A percentile compares a stretch with the other conserved stretches of the same genome.
phyloP scores from a whole-genome alignment of 1,140 invertebrate species.

The Cotesia chilonis region DNA sequence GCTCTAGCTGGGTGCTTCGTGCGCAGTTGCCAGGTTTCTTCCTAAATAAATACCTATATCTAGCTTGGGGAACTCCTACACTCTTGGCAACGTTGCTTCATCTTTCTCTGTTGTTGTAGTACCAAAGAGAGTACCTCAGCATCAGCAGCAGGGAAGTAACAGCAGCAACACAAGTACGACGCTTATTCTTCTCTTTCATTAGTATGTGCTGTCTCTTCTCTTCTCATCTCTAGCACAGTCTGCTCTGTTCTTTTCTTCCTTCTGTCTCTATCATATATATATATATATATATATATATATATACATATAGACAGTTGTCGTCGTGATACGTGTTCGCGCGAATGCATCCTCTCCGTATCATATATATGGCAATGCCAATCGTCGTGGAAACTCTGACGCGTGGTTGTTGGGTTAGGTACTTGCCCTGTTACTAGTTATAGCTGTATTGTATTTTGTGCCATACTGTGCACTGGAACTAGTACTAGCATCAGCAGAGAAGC shows the following conservation, averaged over 20 bases:
- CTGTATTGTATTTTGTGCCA: not conserved
- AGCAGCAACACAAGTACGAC: too few relatives aligned
- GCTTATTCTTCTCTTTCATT: not conserved
- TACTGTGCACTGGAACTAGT: not conserved
- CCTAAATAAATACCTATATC: not conserved
- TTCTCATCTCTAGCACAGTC: not conserved
- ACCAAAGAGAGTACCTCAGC: too few relatives aligned
- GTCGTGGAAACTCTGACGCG: constrained; percentile 27
- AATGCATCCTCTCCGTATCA: constrained; percentile 23
- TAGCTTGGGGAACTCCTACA: not conserved
- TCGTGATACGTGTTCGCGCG: constrained; percentile 33
- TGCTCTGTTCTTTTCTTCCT: not conserved
- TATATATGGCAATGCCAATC: constrained; percentile 29
- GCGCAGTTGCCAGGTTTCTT: constrained; percentile 32
- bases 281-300: too few relatives aligned
- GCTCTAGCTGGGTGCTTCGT: not conserved
- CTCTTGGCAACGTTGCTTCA: constrained; percentile 14
- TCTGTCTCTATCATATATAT: too few relatives aligned
- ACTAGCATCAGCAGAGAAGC: not conserved
- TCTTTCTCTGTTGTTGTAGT: constrained; percentile 2
- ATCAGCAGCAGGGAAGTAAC: too few relatives aligned
- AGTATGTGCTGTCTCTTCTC: too few relatives aligned
- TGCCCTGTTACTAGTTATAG: not conserved
- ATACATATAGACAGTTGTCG: too few relatives aligned
- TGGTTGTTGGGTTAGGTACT: constrained; percentile 11